These are phyloP conservation scores for Dendropsophus ebraccatus DNA, from an alignment of 2,113 vertebrate genomes.

Conservation along the genomic window DNA sequence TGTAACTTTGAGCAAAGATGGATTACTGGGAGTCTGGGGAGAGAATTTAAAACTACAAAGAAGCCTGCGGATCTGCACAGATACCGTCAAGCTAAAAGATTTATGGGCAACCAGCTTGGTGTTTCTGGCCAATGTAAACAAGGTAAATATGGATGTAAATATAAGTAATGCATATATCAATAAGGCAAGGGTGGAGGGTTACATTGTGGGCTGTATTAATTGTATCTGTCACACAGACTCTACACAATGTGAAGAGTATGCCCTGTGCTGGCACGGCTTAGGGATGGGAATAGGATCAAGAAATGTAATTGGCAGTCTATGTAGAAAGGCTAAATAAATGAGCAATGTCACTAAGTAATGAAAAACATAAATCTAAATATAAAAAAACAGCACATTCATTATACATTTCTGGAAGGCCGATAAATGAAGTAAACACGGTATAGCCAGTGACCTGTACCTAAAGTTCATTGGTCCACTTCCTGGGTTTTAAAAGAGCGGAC, in stretches of 20 bases:
- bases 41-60: conserved; percentile 76
- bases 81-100: conserved; percentile 76
- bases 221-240: neutral
- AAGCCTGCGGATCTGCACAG: conserved; percentile 74
- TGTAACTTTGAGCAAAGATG: conserved; percentile 80
- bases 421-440: neutral
- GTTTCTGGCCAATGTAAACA: conserved; percentile 78
- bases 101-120: conserved; percentile 83
- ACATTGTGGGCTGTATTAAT: conserved; percentile 30
- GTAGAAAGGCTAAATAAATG: conserved; percentile 44
- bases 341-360: conserved; percentile 42
- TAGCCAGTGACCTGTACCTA: neutral
- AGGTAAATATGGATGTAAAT: conserved; percentile 70
- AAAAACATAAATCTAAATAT: conserved; percentile 45
- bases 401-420: conserved; percentile 2
- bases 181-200: conserved; percentile 9
- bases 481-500: too few species aligned
- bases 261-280: neutral
- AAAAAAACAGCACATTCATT: conserved; percentile 18
- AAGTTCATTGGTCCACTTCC: neutral
- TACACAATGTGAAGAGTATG: neutral
- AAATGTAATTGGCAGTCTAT: conserved; percentile 26
- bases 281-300: conserved; percentile 32
- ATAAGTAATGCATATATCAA: conserved; percentile 48
- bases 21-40: conserved; percentile 75